A percentile compares a stretch with the other conserved stretches of the same genome.
These are phyloP conservation scores for Asbolus verrucosus DNA, from an alignment of 1,140 invertebrate species.

Conservation along the genomic window DNA sequence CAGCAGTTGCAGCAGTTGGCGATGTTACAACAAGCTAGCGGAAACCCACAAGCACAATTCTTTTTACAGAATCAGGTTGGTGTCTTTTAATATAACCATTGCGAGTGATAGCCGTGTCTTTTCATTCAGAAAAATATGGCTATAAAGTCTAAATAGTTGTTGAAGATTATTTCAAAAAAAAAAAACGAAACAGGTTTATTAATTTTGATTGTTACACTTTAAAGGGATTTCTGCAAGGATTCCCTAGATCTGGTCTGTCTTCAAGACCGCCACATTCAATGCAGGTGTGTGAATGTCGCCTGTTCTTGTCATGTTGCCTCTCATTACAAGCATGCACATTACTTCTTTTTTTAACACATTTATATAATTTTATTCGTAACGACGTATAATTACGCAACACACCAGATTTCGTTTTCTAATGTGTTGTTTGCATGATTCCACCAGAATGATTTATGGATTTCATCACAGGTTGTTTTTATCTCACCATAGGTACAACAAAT, in stretches of 20 bases:
- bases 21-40: constrained; percentile 73
- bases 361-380: constrained; percentile 40
- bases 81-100: too few species aligned
- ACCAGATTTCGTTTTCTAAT: constrained; percentile 54
- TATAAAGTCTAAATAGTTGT: too few species aligned
- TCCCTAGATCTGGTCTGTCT: constrained; percentile 60
- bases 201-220: constrained; percentile 47
- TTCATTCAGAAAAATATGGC: too few species aligned
- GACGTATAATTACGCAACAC: constrained; percentile 46
- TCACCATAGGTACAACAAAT: constrained; percentile 69
- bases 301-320: constrained; percentile 2
- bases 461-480: constrained; percentile 45
- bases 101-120: too few species aligned
- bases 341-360: constrained; percentile 36
- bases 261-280: constrained; percentile 63
- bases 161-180: too few species aligned
- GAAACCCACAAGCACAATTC: constrained; percentile 77
- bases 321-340: constrained; percentile 28
- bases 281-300: constrained; percentile 62
- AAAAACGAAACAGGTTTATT: constrained; percentile 2
- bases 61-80: constrained; percentile 85
- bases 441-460: constrained; percentile 39
- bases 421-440: constrained; percentile 56
- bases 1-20: constrained; percentile 77
- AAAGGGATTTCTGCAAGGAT: constrained; percentile 65